Base-by-base conservation (phyloP, 2,888 invertebrate species). In the Adineta ricciae region DNA sequence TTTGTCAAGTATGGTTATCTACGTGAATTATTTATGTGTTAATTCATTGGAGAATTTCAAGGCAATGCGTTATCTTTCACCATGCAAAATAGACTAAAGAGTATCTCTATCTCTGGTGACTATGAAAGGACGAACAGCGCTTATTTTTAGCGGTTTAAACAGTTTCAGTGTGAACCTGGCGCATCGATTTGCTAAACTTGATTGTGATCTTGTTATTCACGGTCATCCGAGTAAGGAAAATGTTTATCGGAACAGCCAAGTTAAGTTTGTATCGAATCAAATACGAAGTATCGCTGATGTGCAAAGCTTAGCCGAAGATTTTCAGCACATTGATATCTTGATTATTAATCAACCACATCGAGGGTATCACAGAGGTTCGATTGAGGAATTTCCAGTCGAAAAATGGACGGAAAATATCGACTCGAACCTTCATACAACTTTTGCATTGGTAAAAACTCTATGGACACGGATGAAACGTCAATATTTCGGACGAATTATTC, bases 1-100 rank as follows among this genome's bases (percentile, higher is more conserved):
- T 78, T 78, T n/a, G 78, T 78, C 41, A 41, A 41, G n/a, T 41
- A 11, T n/a, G 78, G 78, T 41, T 78, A 78, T 78, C n/a, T 78
- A 41, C 78, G 78, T 41, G 38, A 78, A 78, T n/a, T 78, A 32
- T 78, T 78, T 14, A 78, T 78, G 78, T 8, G n/a, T 41, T 78
- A 38, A 16, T 24, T 41, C 3, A 8, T n/a, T 38, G 2, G 36
- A 78, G 24, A n/a, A 16, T 24, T 5, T 21, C 21, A 78, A 78
- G 78, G 78, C 11, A 0, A 9, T 19, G 14, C 19, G 73, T 36
- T 78, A 38, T 36, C 36, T 78, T 21, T 41, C 2, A 2, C 3
- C 38, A 24, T 78, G 9, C 8, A 41, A 78, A 78, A 46, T 46
- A 46, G 11, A 36, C 21, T 19, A 19, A 78, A 8, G 11, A 41